Evolutionary conservation across 2,888 invertebrate species (phyloP).

Genomic region (Pherbina coryleti): DNA sequence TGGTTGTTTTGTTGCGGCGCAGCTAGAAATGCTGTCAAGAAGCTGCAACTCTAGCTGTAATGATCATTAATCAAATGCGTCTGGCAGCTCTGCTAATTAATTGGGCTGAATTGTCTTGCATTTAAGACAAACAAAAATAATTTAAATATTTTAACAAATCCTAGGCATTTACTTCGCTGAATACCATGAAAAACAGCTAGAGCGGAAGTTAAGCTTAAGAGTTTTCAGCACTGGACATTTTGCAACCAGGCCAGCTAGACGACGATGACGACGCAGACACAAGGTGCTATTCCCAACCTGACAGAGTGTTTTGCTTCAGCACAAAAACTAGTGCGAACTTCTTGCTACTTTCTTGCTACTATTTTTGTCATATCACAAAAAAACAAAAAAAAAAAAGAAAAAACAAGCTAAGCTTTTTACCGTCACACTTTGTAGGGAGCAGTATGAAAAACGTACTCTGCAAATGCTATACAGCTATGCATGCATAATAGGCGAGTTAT

Average conservation of each 20-base stretch:
- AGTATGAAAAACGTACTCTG: background rate
- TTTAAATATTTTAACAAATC: too few species aligned
- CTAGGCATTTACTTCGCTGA: too few species aligned
- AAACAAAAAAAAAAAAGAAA: too few species aligned
- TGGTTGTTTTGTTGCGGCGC: background rate
- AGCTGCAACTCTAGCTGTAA: too few species aligned
- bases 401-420: constrained; percentile 1
- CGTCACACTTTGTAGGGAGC: background rate
- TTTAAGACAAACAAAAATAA: too few species aligned
- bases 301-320: constrained; percentile 53
- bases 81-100: too few species aligned
- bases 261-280: background rate
- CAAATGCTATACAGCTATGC: constrained; percentile 39
- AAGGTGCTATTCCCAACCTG: constrained; percentile 40
- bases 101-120: too few species aligned
- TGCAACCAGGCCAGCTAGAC: background rate
- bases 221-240: constrained; percentile 9
- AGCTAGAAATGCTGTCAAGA: background rate
- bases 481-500: constrained; percentile 38
- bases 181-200: constrained; percentile 9
- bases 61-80: too few species aligned
- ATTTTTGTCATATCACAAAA: background rate
- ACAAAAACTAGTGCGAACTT: constrained; percentile 53
- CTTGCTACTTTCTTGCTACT: constrained; percentile 42
- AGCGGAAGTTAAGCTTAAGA: constrained; percentile 12